These are phyloP conservation scores for Xestobium rufovillosum DNA, from an alignment of 2,888 invertebrate genomes.

Conservation along the genomic window DNA sequence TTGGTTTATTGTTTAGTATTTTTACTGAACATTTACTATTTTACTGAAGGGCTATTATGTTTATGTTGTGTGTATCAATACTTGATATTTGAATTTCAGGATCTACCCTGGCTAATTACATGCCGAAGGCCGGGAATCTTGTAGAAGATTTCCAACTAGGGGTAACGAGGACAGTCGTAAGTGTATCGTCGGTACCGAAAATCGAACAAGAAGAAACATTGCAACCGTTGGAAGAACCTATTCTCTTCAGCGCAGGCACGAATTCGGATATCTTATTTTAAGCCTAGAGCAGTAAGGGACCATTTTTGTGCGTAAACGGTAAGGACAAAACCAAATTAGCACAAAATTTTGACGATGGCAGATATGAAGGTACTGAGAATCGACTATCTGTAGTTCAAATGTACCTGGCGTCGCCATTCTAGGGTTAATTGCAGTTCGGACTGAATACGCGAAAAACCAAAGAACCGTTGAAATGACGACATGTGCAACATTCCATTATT, in stretches of 20 bases:
- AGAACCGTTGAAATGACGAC: too few relatives aligned
- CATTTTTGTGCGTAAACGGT: neutral
- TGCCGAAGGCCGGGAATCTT: slow-evolving; percentile 67
- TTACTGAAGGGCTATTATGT: too few relatives aligned
- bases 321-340: too few relatives aligned
- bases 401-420: too few relatives aligned
- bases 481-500: too few relatives aligned
- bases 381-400: too few relatives aligned
- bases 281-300: slow-evolving; percentile 10
- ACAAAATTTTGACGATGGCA: neutral
- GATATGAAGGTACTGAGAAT: too few relatives aligned
- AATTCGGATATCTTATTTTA: slow-evolving; percentile 42
- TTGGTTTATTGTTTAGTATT: too few relatives aligned
- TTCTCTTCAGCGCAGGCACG: slow-evolving; percentile 38
- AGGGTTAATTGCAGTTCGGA: too few relatives aligned
- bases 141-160: slow-evolving; percentile 70
- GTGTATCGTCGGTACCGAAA: slow-evolving; percentile 17
- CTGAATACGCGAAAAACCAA: too few relatives aligned
- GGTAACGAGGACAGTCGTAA: slow-evolving; percentile 55
- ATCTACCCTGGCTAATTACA: slow-evolving; percentile 66
- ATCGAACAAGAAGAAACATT: slow-evolving; percentile 24
- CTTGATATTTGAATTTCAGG: slow-evolving; percentile 47
- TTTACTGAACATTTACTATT: too few relatives aligned
- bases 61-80: slow-evolving; percentile 2
- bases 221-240: slow-evolving; percentile 33